Conservation (phyloP, 2,113 vertebrate species). For the Malaclemys terrapin region DNA sequence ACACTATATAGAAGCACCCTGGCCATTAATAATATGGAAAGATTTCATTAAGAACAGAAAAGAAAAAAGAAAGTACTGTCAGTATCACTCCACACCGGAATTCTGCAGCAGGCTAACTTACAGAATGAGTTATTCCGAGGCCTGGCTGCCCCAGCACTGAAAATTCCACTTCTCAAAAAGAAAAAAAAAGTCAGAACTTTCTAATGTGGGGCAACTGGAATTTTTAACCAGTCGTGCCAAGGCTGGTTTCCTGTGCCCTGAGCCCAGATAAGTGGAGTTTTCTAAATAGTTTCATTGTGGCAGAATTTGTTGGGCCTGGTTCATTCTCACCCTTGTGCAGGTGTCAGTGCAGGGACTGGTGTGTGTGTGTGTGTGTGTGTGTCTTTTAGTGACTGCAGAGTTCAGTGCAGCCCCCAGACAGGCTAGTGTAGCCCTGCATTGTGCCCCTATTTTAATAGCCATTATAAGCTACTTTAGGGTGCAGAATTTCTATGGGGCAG, state of each 20-base stretch:
- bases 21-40: slow-evolving; percentile 60
- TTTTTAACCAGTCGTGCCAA: rapidly evolving
- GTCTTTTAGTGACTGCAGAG: too few relatives aligned
- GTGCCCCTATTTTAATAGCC: background rate
- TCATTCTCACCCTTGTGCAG: background rate
- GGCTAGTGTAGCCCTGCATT: background rate
- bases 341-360: background rate
- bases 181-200: rapidly evolving
- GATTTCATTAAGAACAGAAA: slow-evolving; percentile 42
- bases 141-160: rapidly evolving
- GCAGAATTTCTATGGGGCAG: background rate
- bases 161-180: rapidly evolving
- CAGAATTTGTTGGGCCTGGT: background rate
- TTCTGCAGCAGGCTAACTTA: rapidly evolving
- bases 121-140: rapidly evolving
- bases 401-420: too few relatives aligned
- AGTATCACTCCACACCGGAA: rapidly evolving
- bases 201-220: rapidly evolving
- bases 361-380: too few relatives aligned
- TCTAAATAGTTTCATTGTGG: background rate
- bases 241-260: rapidly evolving
- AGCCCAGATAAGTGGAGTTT: rapidly evolving
- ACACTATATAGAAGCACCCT: slow-evolving; percentile 16
- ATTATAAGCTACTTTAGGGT: background rate
- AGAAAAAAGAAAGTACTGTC: background rate